phyloP scores from a whole-genome alignment of 2,797 vertebrate genomes.

The Pangasius sanitwongsei region DNA sequence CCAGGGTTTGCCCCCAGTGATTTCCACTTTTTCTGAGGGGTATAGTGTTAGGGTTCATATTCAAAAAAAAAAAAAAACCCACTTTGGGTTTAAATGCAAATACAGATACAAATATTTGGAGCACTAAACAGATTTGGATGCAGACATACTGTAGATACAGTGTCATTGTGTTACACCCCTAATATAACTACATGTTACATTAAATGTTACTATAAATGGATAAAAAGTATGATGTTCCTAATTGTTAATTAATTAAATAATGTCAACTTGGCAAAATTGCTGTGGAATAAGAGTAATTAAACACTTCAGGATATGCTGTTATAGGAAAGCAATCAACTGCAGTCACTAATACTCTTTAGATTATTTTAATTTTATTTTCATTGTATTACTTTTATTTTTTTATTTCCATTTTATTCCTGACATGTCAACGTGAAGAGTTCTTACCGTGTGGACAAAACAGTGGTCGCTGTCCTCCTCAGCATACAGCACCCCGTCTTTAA shows the following conservation, averaged over 20 bases:
- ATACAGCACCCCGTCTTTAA: slow-evolving; percentile 94
- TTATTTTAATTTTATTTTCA: neutral
- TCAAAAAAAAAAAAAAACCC: too few species aligned
- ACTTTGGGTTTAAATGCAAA: neutral
- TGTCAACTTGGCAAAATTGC: neutral
- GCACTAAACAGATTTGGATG: neutral
- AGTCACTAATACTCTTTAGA: neutral
- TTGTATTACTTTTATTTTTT: neutral
- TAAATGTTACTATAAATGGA: neutral
- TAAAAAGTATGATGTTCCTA: neutral
- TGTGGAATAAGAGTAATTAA: neutral
- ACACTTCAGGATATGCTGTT: neutral
- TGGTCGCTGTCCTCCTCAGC: slow-evolving; percentile 89
- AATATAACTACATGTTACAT: neutral
- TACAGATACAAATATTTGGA: neutral
- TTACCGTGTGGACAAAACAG: slow-evolving; percentile 88
- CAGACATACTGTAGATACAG: neutral
- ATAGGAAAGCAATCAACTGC: neutral
- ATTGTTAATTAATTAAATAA: neutral
- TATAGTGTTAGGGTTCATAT: too few species aligned
- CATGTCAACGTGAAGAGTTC: slow-evolving; percentile 38
- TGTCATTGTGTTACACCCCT: neutral
- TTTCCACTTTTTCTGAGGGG: too few species aligned
- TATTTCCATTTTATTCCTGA: neutral
- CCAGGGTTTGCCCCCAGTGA: too few species aligned